Conservation (phyloP, 2,113 vertebrate genomes). For the Menidia beryllina region DNA sequence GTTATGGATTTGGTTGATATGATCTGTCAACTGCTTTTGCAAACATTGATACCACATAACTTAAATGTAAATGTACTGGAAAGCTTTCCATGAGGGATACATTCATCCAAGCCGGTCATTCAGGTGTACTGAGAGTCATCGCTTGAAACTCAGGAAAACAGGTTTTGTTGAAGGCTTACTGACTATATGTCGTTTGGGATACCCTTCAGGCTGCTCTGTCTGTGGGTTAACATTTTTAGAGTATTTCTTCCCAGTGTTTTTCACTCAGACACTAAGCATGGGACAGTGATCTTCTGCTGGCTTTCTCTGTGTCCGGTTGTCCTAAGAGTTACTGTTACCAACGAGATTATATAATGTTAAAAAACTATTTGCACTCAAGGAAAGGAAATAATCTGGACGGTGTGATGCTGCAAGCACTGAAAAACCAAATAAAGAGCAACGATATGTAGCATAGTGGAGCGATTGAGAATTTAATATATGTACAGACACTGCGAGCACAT, state of each 20-base stretch:
- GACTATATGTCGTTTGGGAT: slow-evolving; percentile 12
- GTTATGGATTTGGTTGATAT: slow-evolving; percentile 24
- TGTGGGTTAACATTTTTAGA: neutral
- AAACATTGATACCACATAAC: slow-evolving; percentile 27
- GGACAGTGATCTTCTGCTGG: slow-evolving; percentile 14
- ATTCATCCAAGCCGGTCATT: slow-evolving; percentile 45
- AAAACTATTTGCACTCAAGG: slow-evolving; percentile 79
- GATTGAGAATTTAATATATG: slow-evolving; percentile 79
- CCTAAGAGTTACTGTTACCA: slow-evolving; percentile 53
- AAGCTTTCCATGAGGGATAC: slow-evolving; percentile 37
- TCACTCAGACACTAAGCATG: slow-evolving; percentile 10
- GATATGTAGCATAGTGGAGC: slow-evolving; percentile 81
- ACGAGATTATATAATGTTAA: slow-evolving; percentile 52
- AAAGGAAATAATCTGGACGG: slow-evolving; percentile 72
- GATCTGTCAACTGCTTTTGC: slow-evolving; percentile 18
- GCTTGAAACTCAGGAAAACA: slow-evolving; percentile 70
- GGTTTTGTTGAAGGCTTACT: slow-evolving; percentile 20
- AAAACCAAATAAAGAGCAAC: slow-evolving; percentile 82
- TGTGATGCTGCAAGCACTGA: slow-evolving; percentile 78
- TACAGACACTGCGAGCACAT: slow-evolving; percentile 46
- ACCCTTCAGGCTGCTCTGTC: slow-evolving; percentile 6
- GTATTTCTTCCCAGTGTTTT: slow-evolving; percentile 15
- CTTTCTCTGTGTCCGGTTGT: slow-evolving; percentile 5
- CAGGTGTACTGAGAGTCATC: slow-evolving; percentile 41
- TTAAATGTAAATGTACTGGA: slow-evolving; percentile 37